Base-by-base conservation (phyloP, 1,140 invertebrate genomes). In the Zaprionus ghesquierei region DNA sequence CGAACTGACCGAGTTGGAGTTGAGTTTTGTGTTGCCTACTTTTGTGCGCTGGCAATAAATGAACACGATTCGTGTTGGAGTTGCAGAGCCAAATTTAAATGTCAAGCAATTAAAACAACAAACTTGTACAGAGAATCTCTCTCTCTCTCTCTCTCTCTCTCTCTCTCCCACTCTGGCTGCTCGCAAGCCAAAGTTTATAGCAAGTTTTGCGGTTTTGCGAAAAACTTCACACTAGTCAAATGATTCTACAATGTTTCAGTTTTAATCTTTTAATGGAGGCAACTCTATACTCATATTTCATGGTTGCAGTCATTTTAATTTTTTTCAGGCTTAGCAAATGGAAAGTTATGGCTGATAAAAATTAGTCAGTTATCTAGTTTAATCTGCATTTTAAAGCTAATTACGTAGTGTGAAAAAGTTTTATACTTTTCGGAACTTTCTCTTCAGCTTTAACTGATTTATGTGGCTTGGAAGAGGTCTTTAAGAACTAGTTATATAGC, bases 91-190 rank as follows among this genome's bases (percentile, higher is more conserved):
- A 23, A 31, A 41, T 20, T 62, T 23, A 58, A 65, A 58, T 70
- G 41, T 50, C 53, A 10, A 18, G 6, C 51, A 70, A 71, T 71
- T 65, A 65, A 65, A 50, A 33, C 53, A 33, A 58, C 53, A 56
- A 65, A 71, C 31, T 65, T 58, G n/a, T 23, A 15, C 53, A 10
- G 2, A 20, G 53, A 46, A 49, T 15, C n/a, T 15, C 35, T 5
- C 35, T 15, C 25, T 27, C 25, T 3, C 25, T 27, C 25, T 27
- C 1, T 27, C 3, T 27, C 25, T 27, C 25, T 27, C 1, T 27
- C 25, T 27, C 25, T 27, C 3, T 27, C 25, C 0, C 25, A 5
- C 1, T 27, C 3, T 29, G 27, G 6, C 27, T 29, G 27, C 9
- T 9, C 27, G 27, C 27, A 29, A 9, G 44, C 27, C 0, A 31